Percentiles rank a stretch among this genome's conserved stretches.
These are phyloP conservation scores for Crambe crambe DNA, from an alignment of 37 sponge, comb jelly and placozoan species.

Conservation along the genomic window DNA sequence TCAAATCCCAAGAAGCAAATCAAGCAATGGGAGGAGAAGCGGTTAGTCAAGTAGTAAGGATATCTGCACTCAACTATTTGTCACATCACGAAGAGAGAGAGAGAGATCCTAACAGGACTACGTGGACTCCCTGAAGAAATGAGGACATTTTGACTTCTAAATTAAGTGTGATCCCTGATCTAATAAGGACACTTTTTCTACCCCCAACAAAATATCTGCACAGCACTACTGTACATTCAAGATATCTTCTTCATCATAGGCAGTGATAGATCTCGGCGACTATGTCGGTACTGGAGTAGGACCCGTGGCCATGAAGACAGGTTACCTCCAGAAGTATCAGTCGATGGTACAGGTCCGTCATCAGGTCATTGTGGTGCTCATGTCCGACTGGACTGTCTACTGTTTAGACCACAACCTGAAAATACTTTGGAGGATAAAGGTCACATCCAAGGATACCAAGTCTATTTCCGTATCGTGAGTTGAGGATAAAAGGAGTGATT, in stretches of 20 bases:
- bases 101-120: too few species aligned
- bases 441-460: neutral
- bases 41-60: neutral
- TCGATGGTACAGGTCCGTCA: conserved; percentile 71
- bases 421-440: conserved; percentile 41
- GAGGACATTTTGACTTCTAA: too few species aligned
- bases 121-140: too few species aligned
- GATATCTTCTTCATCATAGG: too few species aligned
- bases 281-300: neutral
- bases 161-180: too few species aligned
- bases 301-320: conserved; percentile 63
- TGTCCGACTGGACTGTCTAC: conserved; percentile 70
- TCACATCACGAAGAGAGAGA: too few species aligned
- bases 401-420: conserved; percentile 58
- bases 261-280: conserved; percentile 3
- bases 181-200: too few species aligned
- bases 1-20: neutral
- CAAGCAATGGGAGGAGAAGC: conserved; percentile 2
- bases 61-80: too few species aligned
- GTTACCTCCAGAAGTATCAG: conserved; percentile 54
- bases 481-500: neutral
- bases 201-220: too few species aligned
- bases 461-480: conserved; percentile 1
- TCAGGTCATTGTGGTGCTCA: conserved; percentile 60
- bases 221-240: too few species aligned